Conservation (phyloP, 2,888 invertebrate genomes). For the Brachypalpus laphriformis region DNA sequence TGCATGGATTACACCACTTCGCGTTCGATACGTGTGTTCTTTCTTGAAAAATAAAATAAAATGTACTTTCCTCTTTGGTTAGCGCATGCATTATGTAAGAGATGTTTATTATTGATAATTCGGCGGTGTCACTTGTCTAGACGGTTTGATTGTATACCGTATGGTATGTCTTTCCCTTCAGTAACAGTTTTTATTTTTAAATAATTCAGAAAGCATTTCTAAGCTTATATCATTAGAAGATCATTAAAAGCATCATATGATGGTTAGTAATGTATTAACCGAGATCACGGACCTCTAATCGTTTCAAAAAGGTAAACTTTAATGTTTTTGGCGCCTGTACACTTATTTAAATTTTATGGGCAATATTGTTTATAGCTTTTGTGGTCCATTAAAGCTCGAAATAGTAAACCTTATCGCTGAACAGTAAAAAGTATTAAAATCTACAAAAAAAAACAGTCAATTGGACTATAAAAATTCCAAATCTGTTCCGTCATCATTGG, state of each 20-base stretch:
- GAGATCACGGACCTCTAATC: not conserved
- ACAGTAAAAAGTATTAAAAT: not conserved
- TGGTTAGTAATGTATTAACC: not conserved
- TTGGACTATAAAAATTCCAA: no score
- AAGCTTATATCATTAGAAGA: no score
- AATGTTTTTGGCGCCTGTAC: not conserved
- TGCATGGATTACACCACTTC: constrained; percentile 8
- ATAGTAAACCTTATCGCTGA: not conserved
- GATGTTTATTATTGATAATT: constrained; percentile 40
- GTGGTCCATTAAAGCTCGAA: not conserved
- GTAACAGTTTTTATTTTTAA: not conserved
- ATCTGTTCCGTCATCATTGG: no score
- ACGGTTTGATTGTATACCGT: constrained; percentile 14
- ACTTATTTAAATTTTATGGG: not conserved
- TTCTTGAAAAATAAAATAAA: constrained; percentile 7
- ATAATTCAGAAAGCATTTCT: not conserved
- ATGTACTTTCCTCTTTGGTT: constrained; percentile 35
- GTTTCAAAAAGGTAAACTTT: not conserved
- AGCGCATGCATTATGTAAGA: constrained; percentile 60
- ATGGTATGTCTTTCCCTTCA: not conserved
- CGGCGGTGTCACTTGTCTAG: constrained; percentile 62
- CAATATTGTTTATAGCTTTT: not conserved
- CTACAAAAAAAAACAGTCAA: not conserved
- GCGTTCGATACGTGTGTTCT: constrained; percentile 31
- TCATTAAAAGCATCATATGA: not conserved